Base-by-base conservation (phyloP, 2,113 vertebrate genomes). In the Fulica atra region DNA sequence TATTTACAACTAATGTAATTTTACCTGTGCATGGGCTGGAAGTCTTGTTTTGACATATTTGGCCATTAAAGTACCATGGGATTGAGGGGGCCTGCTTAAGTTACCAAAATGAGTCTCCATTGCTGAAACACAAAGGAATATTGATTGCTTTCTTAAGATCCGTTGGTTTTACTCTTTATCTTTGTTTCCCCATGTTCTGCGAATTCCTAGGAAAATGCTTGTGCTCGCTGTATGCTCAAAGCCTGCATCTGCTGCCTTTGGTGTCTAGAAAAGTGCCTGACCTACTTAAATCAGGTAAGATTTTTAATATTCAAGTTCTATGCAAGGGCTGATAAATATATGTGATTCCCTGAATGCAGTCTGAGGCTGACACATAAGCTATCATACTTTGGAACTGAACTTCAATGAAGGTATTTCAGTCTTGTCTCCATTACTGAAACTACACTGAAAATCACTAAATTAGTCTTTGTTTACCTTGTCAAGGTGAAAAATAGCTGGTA, bases 201-300 rank as follows among this genome's bases (percentile, higher is more conserved):
- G 28, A 28, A 65, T 79, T 83, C 35, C 35, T 85, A 99, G 99
- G 99, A 99, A 97, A 99, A 99, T 36, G 99, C 98, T 26, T 99
- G 98, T 85, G 99, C 99, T 80, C 99, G 99, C 85, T 99, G 99
- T 96, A 97, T 99, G 98, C 98, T 99, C 86, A 99, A 99, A 96
- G 98, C 99, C 48, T 99, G 99, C 95, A 99, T 99, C 97, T 99
- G 99, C 98, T 99, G 99, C 96, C 98, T 99, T 97, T 99, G 99
- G 99, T 99, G 99, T 99, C 97, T 99, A 97, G 99, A 99, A 98
- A 99, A 99, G 99, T 99, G 99, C 99, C 99, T 99, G 97, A 99
- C 99, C 97, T 99, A 99, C 97, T 98, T 99, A 98, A 99, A 99
- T 98, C 99, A 99, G 99, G 99, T 99, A 98, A 95, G 82, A 61